Base-by-base conservation (phyloP, 2,797 vertebrate genomes). In the Oophaga sylvatica region DNA sequence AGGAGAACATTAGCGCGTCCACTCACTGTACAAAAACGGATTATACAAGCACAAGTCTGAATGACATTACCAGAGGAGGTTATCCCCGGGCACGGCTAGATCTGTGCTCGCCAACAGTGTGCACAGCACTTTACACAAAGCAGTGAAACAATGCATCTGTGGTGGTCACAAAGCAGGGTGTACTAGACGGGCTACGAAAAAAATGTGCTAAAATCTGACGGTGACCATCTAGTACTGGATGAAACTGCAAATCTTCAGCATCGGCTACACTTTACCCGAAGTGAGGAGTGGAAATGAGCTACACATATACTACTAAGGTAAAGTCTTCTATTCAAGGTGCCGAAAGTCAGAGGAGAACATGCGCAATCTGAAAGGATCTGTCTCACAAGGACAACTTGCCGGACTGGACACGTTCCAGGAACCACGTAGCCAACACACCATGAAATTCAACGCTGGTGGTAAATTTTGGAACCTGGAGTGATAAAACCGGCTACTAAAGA, bases 81-180 rank as follows among this genome's bases (percentile, higher is more conserved):
- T 41, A 77, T 26, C 48, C 48, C 75, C 3, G 75, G 75, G 48
- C 13, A 12, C 35, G 4, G 68, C 6, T 78, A 29, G 17, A 59
- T 78, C 15, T 29, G 56, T 16, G 82, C 67, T n/a, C 12, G 63
- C 31, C 68, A 83, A 83, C 67, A 73, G 68, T 75, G 68, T 75
- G 82, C 56, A 84, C 83, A 76, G 70, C 83, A 84, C 70, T 75
- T 84, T 48, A 76, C 48, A 84, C 71, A 84, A 76, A 53, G 35
- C 19, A 35, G 8, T 1, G 57, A 80, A 20, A 80, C 31, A 20
- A 31, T 22, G 5, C 12, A 1, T 16, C 10, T 16, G 62, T 62
- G 53, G 22, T 8, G 59, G 26, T 31, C 68, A 75, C 31, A 84
- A 17, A 76, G 83, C 19, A 76, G 83, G 35, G 76, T 5, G 12